Evolutionary conservation across 2,888 invertebrate species (phyloP), one percentile per base, ranked within the genome.

Genomic region (Cryptus viduatorius): DNA sequence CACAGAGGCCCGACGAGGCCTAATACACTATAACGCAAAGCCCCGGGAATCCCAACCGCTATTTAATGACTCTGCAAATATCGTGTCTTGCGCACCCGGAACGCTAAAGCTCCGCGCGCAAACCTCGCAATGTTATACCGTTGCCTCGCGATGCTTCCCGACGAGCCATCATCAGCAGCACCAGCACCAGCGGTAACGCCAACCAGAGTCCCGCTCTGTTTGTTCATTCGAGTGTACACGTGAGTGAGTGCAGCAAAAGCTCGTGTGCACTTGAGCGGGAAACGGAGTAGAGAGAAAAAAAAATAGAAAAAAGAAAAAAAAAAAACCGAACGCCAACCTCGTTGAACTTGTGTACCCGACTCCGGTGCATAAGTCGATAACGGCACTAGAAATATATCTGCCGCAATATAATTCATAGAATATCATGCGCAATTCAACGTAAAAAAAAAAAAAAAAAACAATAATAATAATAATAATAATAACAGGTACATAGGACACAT

Each of bases 61-160:
- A 90, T 92, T 90, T 91, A 92, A 92, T 92, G 91, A 92, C 90
- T 90, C 89, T 87, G 90, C 90, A 91, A 92, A 92, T 92, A 91
- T 88, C 89, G 89, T 90, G 89, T 88, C 86, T 80, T 83, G 83
- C 83, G 76, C 80, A n/a, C 61, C 76, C 80, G 79, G 80, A 84
- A 81, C 84, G 80, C 68, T 53, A 78, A 77, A 42, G 46, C 71
- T 79, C 53, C 71, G 68, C 68, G 42, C 46, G 48, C 56, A 75
- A 56, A 19, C 56, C 67, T 37, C 4, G 37, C 37, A 37, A 37
- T 37, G 69, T 76, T 61, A 53, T 42, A 50, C 59, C 31, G 31
- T 24, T 61, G 48, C 48, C 46, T 50, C 46, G 50, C 37, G 48
- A 64, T 75, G 75, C 75, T 75, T 73, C 31, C 31, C 64, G 76